Conservation (phyloP, 2,888 invertebrate species). For the Lacanobia wlatinum region DNA sequence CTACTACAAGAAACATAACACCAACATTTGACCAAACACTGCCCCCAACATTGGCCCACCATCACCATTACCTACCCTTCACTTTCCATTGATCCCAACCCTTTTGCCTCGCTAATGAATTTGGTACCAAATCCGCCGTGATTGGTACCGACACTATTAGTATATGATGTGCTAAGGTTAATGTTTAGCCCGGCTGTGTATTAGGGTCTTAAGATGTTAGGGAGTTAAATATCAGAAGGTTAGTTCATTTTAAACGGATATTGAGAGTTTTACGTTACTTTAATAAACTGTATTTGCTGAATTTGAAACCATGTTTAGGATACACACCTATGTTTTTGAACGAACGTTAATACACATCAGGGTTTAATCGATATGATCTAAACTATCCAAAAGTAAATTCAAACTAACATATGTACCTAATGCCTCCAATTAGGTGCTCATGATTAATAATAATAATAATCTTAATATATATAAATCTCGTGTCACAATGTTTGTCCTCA, state of each 20-base stretch:
- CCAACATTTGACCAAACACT: slow-evolving; percentile 33
- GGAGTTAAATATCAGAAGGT: slow-evolving; percentile 38
- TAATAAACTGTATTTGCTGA: background rate
- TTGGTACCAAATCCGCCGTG: slow-evolving; percentile 64
- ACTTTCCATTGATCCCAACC: slow-evolving; percentile 54
- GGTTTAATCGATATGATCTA: too few species aligned
- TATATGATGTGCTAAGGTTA: slow-evolving; percentile 61
- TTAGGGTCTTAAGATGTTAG: slow-evolving; percentile 35
- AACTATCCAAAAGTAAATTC: too few species aligned
- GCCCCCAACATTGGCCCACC: slow-evolving; percentile 30
- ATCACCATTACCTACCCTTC: slow-evolving; percentile 42
- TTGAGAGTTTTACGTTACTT: background rate
- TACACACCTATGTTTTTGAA: too few species aligned
- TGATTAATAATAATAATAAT: too few species aligned
- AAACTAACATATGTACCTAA: background rate
- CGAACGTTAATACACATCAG: too few species aligned
- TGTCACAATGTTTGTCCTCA: too few species aligned
- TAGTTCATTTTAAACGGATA: background rate
- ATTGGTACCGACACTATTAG: slow-evolving; percentile 61
- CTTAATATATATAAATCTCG: too few species aligned
- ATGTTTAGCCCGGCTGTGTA: slow-evolving; percentile 45
- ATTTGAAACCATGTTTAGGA: background rate
- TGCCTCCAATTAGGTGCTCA: background rate
- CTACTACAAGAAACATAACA: background rate
- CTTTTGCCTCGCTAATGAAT: slow-evolving; percentile 67